Evolutionary conservation across 2,797 vertebrate species (phyloP).

Genomic region (Chiloscyllium punctatum): DNA sequence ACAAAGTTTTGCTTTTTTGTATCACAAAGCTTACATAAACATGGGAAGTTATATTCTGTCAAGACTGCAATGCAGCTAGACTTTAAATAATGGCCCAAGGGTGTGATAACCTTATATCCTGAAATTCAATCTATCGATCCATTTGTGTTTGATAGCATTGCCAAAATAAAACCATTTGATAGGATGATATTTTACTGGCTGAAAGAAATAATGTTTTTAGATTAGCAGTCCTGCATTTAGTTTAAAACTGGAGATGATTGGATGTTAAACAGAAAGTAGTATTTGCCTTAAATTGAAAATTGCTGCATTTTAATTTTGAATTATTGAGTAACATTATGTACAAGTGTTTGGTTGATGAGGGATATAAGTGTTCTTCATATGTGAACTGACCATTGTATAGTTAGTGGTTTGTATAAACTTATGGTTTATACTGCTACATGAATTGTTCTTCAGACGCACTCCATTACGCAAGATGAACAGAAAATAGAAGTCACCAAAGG

Average conservation of each 20-base stretch:
- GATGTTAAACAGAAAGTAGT: neutral
- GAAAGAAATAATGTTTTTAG: slow-evolving; percentile 16
- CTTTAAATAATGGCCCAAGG: slow-evolving; percentile 68
- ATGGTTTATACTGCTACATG: neutral
- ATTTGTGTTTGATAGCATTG: slow-evolving; percentile 67
- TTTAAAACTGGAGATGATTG: neutral
- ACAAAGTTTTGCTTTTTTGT: neutral
- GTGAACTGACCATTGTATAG: neutral
- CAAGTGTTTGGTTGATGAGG: neutral
- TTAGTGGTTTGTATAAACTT: neutral
- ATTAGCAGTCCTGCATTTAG: neutral
- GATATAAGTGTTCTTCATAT: neutral
- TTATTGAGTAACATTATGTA: neutral
- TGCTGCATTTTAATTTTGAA: neutral
- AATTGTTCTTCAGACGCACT: neutral
- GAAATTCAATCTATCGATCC: slow-evolving; percentile 76
- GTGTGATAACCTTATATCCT: slow-evolving; percentile 78
- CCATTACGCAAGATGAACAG: neutral
- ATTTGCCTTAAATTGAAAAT: neutral
- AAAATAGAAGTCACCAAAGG: neutral
- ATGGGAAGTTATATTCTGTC: slow-evolving; percentile 10
- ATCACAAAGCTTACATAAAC: neutral
- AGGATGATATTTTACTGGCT: slow-evolving; percentile 63
- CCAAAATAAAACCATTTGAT: slow-evolving; percentile 56
- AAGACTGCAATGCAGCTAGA: slow-evolving; percentile 46